Evolutionary conservation across 2,113 vertebrate genomes (phyloP).

Genomic region (Nestor notabilis): DNA sequence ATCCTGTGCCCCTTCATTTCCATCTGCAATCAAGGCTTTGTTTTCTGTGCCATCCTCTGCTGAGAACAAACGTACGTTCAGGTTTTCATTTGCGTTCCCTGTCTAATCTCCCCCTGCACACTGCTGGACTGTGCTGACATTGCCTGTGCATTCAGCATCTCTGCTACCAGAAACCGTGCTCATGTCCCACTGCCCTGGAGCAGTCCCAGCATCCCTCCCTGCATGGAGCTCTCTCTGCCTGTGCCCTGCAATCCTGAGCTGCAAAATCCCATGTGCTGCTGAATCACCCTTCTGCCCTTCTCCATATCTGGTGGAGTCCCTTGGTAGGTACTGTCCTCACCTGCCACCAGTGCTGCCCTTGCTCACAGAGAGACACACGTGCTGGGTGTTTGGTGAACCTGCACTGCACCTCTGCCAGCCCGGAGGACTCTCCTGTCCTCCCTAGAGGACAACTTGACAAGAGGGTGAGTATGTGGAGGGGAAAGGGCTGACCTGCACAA

Average conservation of each 20-base stretch:
- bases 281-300: neutral
- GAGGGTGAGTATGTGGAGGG: fast-evolving
- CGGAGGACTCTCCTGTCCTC: neutral
- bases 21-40: neutral
- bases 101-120: neutral
- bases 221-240: neutral
- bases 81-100: neutral
- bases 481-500: neutral
- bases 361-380: fast-evolving
- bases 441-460: neutral
- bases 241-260: neutral
- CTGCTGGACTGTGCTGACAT: neutral
- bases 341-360: neutral
- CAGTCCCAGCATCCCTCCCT: neutral
- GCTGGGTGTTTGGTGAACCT: neutral
- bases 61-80: fast-evolving
- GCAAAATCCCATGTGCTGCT: neutral
- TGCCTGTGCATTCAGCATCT: neutral
- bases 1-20: neutral
- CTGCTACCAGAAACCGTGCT: neutral
- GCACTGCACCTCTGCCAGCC: neutral
- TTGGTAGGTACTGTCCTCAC: neutral
- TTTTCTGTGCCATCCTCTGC: fast-evolving
- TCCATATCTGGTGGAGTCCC: fast-evolving
- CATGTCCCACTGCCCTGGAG: neutral